phyloP scores from a whole-genome alignment of 2,113 vertebrate genomes.

The Melanerpes formicivorus region DNA sequence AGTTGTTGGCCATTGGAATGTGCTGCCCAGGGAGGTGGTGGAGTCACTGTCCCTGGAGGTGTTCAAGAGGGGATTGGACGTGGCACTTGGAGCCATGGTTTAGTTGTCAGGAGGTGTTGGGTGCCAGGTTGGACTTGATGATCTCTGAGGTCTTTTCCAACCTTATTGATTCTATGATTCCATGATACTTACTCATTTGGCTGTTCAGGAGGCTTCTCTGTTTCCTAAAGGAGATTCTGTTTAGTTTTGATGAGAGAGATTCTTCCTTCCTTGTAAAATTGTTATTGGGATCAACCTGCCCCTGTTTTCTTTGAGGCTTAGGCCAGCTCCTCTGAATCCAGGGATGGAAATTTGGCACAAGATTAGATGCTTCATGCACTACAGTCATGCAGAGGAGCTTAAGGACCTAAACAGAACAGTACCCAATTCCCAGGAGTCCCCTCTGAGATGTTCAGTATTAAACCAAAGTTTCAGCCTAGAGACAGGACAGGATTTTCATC shows the following conservation, averaged over 20 bases:
- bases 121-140: too few species aligned
- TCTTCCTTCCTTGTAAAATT: not conserved
- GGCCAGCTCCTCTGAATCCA: not conserved
- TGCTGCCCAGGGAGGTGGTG: too few species aligned
- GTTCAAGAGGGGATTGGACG: too few species aligned
- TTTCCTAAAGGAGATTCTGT: not conserved
- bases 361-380: not conserved
- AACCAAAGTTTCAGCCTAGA: not conserved
- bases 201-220: not conserved
- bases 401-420: not conserved
- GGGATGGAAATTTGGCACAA: not conserved
- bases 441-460: not conserved
- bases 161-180: too few species aligned
- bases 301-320: not conserved
- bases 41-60: too few species aligned
- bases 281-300: not conserved
- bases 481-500: not conserved
- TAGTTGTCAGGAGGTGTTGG: too few species aligned
- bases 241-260: not conserved
- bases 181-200: not conserved
- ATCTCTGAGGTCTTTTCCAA: too few species aligned
- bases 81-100: too few species aligned
- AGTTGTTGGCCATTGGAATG: too few species aligned
- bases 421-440: not conserved
- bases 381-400: not conserved